Conservation (phyloP, 2,113 vertebrate genomes). For the Conger conger region DNA sequence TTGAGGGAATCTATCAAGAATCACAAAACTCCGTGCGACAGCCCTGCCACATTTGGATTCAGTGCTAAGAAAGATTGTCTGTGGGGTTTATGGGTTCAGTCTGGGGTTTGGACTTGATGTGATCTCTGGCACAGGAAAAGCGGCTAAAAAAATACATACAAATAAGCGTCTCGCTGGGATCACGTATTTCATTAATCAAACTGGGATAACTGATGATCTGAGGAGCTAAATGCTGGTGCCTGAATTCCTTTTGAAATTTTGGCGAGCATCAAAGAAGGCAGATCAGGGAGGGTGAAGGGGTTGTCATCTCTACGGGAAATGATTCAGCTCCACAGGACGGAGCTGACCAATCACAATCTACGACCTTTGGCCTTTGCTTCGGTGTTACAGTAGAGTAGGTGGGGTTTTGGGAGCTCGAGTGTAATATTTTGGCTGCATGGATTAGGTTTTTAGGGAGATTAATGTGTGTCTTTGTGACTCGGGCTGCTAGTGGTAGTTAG, state of each 20-base stretch:
- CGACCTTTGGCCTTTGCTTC: background rate
- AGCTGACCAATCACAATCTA: background rate
- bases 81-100: background rate
- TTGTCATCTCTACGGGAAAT: constrained; percentile 10
- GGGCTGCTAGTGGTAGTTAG: background rate
- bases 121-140: background rate
- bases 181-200: background rate
- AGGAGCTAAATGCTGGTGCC: background rate
- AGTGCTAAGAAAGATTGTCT: background rate
- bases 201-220: background rate
- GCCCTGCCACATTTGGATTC: background rate
- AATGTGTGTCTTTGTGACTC: background rate
- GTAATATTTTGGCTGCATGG: background rate
- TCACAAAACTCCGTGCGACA: background rate
- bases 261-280: background rate
- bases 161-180: background rate
- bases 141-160: background rate
- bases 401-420: background rate
- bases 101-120: background rate
- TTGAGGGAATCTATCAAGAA: background rate
- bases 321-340: background rate
- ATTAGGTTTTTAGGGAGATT: background rate
- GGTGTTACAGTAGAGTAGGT: background rate
- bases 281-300: background rate
- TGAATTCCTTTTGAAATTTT: background rate